These are phyloP conservation scores for Ciconia maguari DNA, from an alignment of 2,113 vertebrate genomes.

Conservation along the genomic window DNA sequence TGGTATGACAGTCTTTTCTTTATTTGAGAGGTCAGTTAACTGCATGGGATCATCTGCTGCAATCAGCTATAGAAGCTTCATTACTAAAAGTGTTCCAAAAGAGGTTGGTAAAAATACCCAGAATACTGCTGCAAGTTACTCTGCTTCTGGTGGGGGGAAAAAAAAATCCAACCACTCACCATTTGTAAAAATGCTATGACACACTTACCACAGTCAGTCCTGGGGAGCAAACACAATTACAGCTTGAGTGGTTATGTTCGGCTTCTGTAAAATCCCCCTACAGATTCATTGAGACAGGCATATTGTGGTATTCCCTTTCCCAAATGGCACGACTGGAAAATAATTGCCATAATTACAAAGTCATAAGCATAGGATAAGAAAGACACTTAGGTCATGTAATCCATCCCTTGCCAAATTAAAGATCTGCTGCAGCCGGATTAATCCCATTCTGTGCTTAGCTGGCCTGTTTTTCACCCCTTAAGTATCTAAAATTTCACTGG, in stretches of 20 bases:
- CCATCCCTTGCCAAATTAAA: conserved; percentile 40
- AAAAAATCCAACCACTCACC: not conserved
- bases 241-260: not conserved
- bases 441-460: not conserved
- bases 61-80: not conserved
- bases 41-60: not conserved
- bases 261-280: not conserved
- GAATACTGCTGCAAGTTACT: not conserved
- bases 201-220: not conserved
- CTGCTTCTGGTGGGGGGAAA: not conserved
- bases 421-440: not conserved
- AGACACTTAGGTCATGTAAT: conserved; percentile 22
- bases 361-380: conserved; percentile 16
- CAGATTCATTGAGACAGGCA: not conserved
- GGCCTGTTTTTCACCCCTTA: not conserved
- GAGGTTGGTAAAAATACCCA: not conserved
- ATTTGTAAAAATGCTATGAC: not conserved
- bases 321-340: conserved; percentile 12
- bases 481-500: not conserved
- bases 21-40: not conserved
- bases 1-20: not conserved
- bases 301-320: conserved; percentile 13
- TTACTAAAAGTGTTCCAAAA: not conserved
- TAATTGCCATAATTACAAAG: conserved; percentile 52
- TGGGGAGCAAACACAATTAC: not conserved